phyloP scores from a whole-genome alignment of 2,888 invertebrate species.

The Merodon equestris region DNA sequence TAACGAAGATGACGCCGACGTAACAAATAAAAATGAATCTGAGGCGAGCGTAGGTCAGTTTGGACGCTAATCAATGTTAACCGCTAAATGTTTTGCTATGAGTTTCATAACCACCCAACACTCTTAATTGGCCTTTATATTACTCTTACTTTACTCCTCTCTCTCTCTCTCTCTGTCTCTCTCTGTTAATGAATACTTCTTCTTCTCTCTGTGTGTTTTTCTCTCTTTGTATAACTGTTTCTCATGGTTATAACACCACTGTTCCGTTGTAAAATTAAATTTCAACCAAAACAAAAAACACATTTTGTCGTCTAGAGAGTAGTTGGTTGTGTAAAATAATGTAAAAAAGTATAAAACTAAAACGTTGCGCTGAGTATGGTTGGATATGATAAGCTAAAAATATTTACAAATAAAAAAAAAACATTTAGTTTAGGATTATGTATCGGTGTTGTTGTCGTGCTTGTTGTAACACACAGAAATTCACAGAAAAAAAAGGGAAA shows the following conservation, averaged over 20 bases:
- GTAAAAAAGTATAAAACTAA: slow-evolving; percentile 21
- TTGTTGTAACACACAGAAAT: slow-evolving; percentile 50
- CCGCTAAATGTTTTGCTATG: slow-evolving; percentile 66
- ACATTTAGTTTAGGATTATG: slow-evolving; percentile 35
- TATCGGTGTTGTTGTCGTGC: slow-evolving; percentile 64
- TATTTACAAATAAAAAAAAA: too few relatives aligned
- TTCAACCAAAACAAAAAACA: slow-evolving; percentile 18
- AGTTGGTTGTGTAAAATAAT: slow-evolving; percentile 54
- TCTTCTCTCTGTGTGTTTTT: slow-evolving; percentile 7
- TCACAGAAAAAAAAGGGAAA: slow-evolving; percentile 18
- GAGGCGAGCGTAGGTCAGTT: slow-evolving; percentile 79
- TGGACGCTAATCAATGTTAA: slow-evolving; percentile 43
- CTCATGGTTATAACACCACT: slow-evolving; percentile 29
- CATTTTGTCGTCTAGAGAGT: slow-evolving; percentile 50
- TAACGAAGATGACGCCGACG: slow-evolving; percentile 76
- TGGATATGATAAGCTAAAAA: slow-evolving; percentile 50
- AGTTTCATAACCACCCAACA: slow-evolving; percentile 68
- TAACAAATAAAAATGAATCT: slow-evolving; percentile 75
- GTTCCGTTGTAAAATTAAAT: slow-evolving; percentile 13
- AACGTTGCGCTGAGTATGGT: slow-evolving; percentile 64
- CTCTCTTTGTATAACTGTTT: slow-evolving; percentile 13
- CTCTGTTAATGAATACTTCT: slow-evolving; percentile 7
- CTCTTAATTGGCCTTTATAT: slow-evolving; percentile 52
- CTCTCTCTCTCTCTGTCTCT: slow-evolving; percentile 38
- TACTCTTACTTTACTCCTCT: slow-evolving; percentile 13